phyloP scores from a whole-genome alignment of 1,140 invertebrate species.

The Megalopta genalis region DNA sequence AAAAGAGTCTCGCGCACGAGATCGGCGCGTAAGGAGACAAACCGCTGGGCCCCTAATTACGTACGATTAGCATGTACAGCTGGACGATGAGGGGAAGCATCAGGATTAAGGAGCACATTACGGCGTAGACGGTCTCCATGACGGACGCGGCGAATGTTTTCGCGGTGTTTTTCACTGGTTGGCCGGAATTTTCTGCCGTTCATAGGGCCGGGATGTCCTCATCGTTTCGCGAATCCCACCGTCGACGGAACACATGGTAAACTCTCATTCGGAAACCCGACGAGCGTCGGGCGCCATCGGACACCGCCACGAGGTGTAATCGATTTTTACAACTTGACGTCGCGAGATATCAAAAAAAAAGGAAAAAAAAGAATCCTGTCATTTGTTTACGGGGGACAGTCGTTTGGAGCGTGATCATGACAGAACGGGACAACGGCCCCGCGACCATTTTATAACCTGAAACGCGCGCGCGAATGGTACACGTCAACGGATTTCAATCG shows the following conservation, averaged over 20 bases:
- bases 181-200: neutral
- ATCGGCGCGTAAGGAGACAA: neutral
- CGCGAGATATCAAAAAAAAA: neutral
- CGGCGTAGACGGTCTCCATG: constrained; percentile 47
- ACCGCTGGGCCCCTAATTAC: constrained; percentile 14
- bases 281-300: neutral
- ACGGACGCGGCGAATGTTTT: constrained; percentile 2
- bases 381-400: constrained; percentile 30
- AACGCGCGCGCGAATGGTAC: neutral
- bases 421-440: neutral
- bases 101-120: constrained; percentile 49
- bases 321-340: constrained; percentile 7
- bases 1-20: neutral
- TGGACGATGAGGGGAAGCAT: constrained; percentile 45
- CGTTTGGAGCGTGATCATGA: neutral
- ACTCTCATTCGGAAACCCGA: neutral
- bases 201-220: constrained; percentile 5
- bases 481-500: neutral
- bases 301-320: neutral
- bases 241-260: constrained; percentile 13
- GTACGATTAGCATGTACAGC: constrained; percentile 56
- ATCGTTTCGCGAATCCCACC: neutral
- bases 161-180: neutral
- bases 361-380: constrained; percentile 11
- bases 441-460: neutral